Conservation (phyloP, 2,113 vertebrate genomes). For the Equus quagga region DNA sequence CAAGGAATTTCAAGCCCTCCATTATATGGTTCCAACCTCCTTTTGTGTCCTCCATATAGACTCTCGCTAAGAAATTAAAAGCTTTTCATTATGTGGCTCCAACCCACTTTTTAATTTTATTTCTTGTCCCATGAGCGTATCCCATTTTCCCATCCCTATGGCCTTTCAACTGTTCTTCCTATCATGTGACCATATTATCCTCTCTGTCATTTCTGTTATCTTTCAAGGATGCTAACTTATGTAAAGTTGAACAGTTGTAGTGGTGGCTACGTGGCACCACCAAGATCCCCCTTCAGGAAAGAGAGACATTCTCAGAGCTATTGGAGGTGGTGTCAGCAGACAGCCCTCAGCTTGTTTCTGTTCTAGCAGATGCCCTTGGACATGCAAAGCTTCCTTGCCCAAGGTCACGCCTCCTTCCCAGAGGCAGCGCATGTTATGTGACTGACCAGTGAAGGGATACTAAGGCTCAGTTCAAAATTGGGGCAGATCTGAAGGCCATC, state of each 20-base stretch:
- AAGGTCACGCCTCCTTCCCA: background rate
- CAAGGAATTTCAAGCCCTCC: background rate
- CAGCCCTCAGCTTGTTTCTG: background rate
- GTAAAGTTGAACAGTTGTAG: background rate
- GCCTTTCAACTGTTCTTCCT: background rate
- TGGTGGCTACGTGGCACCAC: fast-evolving
- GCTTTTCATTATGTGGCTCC: background rate
- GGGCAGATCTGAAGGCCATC: background rate
- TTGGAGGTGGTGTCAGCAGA: fast-evolving
- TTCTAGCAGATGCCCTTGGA: background rate
- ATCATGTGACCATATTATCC: background rate
- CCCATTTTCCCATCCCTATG: background rate
- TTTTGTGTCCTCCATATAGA: background rate
- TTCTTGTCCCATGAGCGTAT: background rate
- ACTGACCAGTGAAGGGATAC: background rate
- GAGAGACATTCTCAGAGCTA: background rate
- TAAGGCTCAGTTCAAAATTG: background rate
- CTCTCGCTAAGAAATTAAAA: constrained; percentile 6
- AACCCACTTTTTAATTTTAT: background rate
- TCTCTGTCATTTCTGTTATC: background rate
- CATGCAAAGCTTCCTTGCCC: background rate
- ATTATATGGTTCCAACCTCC: background rate
- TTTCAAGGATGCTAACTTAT: background rate
- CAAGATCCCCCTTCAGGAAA: background rate
- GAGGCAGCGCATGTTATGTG: background rate